A percentile compares a stretch with the other conserved stretches of the same genome.
These are phyloP conservation scores for Emydura subglobosa DNA, from an alignment of 2,113 vertebrate genomes.

Conservation along the genomic window DNA sequence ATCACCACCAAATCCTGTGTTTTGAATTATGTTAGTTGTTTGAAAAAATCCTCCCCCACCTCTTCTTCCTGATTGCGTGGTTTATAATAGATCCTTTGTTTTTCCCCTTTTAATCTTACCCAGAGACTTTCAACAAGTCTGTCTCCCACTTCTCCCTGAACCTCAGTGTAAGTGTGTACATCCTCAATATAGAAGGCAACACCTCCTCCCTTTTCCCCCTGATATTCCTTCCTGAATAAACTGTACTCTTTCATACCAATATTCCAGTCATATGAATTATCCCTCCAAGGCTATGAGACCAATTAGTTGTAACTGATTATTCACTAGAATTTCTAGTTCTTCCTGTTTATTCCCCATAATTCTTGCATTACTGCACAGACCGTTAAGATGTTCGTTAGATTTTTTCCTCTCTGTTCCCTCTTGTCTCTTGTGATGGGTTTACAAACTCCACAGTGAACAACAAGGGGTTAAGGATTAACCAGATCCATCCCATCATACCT, in stretches of 20 bases:
- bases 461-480: not conserved
- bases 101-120: not conserved
- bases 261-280: not conserved
- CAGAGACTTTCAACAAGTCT: not conserved
- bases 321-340: not conserved
- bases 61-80: no score
- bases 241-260: not conserved
- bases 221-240: not conserved
- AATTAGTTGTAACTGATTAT: not conserved
- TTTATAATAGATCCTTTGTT: no score
- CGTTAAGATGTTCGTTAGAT: not conserved
- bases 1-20: no score
- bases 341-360: not conserved
- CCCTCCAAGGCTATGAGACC: not conserved
- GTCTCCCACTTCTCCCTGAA: not conserved
- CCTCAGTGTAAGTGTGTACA: not conserved
- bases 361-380: not conserved
- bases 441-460: not conserved
- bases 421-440: not conserved
- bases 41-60: no score
- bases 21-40: no score
- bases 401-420: not conserved
- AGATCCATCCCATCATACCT: not conserved
- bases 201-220: not conserved
- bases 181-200: not conserved